Conservation (phyloP, 2,113 vertebrate species). For the Muscicapa adusta region DNA sequence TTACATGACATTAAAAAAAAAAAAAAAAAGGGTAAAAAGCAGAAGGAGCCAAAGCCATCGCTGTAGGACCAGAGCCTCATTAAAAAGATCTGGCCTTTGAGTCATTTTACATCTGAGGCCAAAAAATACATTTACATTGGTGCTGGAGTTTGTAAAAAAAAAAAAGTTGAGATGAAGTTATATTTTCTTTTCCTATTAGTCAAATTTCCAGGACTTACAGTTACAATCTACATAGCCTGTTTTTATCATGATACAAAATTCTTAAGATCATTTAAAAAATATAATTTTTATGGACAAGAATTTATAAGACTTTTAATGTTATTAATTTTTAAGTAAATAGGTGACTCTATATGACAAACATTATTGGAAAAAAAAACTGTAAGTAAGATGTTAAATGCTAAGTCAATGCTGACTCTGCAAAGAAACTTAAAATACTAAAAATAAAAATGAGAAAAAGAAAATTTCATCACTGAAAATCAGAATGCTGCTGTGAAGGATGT, state of each 20-base stretch:
- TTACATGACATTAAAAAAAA: not conserved
- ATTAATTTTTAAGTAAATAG: not conserved
- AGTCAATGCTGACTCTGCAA: not conserved
- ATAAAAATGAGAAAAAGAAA: not conserved
- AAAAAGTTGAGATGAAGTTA: not conserved
- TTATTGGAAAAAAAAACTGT: not conserved
- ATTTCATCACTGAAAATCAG: not conserved
- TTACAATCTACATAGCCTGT: not conserved
- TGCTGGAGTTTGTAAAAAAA: not conserved
- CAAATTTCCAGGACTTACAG: not conserved
- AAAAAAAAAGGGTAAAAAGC: not conserved
- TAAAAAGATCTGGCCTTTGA: not conserved
- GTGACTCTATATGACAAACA: not conserved
- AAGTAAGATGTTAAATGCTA: not conserved
- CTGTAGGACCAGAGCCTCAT: fast-evolving
- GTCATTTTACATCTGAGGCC: not conserved
- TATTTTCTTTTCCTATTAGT: not conserved
- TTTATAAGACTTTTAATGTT: not conserved
- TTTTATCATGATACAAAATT: not conserved
- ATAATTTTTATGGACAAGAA: not conserved
- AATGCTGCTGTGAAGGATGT: not conserved
- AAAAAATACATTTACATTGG: not conserved
- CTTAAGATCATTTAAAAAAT: not conserved
- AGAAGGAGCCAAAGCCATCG: not conserved
- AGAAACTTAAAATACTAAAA: not conserved